These are phyloP conservation scores for Spea hammondii DNA, from an alignment of 2,797 vertebrate species.

Conservation along the genomic window DNA sequence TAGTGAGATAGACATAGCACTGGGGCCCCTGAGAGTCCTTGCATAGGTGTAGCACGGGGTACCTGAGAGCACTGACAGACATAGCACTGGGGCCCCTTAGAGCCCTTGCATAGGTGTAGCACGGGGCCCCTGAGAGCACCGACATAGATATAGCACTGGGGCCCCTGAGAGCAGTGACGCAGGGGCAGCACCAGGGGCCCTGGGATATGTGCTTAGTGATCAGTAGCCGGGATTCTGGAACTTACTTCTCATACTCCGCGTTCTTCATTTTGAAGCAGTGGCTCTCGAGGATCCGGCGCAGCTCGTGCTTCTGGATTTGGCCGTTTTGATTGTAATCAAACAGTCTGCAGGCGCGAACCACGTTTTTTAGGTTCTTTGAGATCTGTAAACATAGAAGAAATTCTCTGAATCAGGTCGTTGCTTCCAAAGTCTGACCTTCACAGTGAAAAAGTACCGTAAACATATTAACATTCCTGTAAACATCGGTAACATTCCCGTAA, in stretches of 20 bases:
- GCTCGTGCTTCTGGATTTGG: constrained; percentile 54
- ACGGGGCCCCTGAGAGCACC: background rate
- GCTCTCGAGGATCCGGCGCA: constrained; percentile 61
- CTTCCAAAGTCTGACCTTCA: no score
- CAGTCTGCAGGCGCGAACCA: constrained; percentile 63
- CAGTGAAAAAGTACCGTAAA: no score
- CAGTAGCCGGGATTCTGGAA: background rate
- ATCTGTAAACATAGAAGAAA: constrained; percentile 57
- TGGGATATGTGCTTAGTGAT: no score
- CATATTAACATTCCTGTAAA: no score
- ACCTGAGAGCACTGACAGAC: background rate
- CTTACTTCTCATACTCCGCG: constrained; percentile 65
- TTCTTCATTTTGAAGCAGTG: constrained; percentile 63
- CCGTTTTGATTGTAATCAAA: constrained; percentile 62
- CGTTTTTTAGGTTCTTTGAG: constrained; percentile 64
- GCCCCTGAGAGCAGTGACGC: no score
- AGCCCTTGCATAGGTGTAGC: no score
- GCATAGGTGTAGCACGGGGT: background rate
- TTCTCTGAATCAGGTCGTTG: background rate
- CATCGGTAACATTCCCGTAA: no score
- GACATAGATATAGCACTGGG: background rate
- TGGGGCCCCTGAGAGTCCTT: no score
- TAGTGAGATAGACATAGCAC: no score
- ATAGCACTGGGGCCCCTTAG: background rate
- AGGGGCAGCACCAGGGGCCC: no score